These are phyloP conservation scores for Sapayoa aenigma DNA, from an alignment of 2,113 vertebrate genomes.

Conservation along the genomic window DNA sequence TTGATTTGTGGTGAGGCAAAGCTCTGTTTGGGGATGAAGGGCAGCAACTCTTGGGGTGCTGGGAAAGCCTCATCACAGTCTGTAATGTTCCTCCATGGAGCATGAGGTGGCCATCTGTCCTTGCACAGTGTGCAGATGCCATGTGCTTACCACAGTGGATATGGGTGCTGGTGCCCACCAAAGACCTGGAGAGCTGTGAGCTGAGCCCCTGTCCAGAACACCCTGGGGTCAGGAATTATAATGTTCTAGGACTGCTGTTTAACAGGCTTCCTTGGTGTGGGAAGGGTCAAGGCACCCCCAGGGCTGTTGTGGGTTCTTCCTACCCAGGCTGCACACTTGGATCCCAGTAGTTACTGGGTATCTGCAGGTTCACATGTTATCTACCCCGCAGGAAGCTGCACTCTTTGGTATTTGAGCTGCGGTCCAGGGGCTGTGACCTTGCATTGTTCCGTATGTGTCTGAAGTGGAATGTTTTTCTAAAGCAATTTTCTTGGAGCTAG, in stretches of 20 bases:
- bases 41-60: background rate
- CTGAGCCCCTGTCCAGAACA: background rate
- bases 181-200: background rate
- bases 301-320: background rate
- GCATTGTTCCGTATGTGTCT: fast-evolving
- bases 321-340: background rate
- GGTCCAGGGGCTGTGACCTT: background rate
- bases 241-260: background rate
- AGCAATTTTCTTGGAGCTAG: background rate
- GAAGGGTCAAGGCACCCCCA: background rate
- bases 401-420: background rate
- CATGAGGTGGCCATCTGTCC: background rate
- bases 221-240: fast-evolving
- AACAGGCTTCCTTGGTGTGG: background rate
- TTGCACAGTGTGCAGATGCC: background rate
- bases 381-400: background rate
- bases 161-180: background rate
- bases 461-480: background rate
- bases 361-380: background rate
- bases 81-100: fast-evolving
- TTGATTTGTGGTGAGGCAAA: background rate
- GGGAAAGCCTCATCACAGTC: background rate
- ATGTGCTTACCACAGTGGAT: background rate
- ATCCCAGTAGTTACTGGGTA: background rate
- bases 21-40: background rate